phyloP scores from a whole-genome alignment of 2,797 vertebrate species.

The Alca torda region DNA sequence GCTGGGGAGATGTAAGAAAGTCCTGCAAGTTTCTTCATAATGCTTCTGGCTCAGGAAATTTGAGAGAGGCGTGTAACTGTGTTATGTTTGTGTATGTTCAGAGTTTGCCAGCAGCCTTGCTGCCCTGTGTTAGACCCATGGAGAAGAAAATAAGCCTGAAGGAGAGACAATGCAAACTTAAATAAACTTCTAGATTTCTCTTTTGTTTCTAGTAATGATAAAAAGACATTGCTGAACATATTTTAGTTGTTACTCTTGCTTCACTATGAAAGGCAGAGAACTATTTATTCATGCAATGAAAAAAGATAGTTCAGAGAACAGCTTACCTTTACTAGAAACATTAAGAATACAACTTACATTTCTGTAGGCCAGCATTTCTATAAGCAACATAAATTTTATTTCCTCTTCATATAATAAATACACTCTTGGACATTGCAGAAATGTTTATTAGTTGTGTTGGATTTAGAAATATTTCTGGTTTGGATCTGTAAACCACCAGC shows the following conservation, averaged over 20 bases:
- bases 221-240: background rate
- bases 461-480: background rate
- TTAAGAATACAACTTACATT: background rate
- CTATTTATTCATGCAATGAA: background rate
- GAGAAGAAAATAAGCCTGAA: background rate
- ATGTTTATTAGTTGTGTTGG: background rate
- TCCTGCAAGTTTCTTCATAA: background rate
- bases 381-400: background rate
- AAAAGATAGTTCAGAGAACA: background rate
- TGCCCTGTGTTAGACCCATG: background rate
- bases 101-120: background rate
- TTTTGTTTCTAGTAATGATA: background rate
- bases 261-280: background rate
- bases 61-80: background rate
- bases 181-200: background rate
- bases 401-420: background rate
- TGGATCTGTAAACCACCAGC: background rate
- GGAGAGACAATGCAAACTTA: background rate
- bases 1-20: background rate
- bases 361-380: background rate
- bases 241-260: background rate
- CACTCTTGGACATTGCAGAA: background rate
- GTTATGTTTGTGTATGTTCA: background rate
- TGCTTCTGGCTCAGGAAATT: background rate
- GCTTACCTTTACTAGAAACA: background rate